Evolutionary conservation across 2,113 vertebrate species (phyloP).

Genomic region (Poecilia latipinna): DNA sequence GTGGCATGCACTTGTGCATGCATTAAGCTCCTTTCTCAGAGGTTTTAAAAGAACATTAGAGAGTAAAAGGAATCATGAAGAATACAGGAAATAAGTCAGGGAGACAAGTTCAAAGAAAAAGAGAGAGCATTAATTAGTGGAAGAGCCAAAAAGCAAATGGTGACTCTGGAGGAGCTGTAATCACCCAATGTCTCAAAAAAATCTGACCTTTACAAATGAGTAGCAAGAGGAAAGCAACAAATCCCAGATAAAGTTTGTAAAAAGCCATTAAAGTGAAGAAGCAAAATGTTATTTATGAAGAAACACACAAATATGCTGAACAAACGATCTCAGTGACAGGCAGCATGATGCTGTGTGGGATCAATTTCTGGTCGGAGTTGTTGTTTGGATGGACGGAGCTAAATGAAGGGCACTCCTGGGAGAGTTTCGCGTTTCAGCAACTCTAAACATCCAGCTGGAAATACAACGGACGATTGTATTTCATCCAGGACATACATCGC

Average conservation of each 20-base stretch:
- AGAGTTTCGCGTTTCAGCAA: not conserved
- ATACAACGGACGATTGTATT: not conserved
- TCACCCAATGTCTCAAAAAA: not conserved
- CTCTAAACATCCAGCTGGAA: no score
- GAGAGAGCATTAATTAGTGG: no score
- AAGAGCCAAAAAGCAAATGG: no score
- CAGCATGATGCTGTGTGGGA: not conserved
- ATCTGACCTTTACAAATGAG: not conserved
- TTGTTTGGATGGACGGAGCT: not conserved
- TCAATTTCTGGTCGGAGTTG: not conserved
- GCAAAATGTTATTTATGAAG: not conserved
- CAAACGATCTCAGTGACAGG: not conserved
- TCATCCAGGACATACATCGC: no score
- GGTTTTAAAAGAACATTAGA: not conserved
- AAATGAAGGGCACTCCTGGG: no score
- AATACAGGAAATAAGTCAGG: not conserved
- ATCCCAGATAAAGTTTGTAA: not conserved
- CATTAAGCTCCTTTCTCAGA: not conserved
- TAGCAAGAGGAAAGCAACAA: not conserved
- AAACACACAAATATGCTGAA: not conserved
- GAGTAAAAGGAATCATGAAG: not conserved
- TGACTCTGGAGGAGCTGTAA: no score
- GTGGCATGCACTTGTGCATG: no score
- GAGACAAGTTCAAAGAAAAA: not conserved
- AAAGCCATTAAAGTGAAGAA: not conserved